Percentiles rank a stretch among this genome's conserved stretches.
Evolutionary conservation across 2,888 invertebrate genomes (phyloP).

Genomic region (Himalopsyche anomala): DNA sequence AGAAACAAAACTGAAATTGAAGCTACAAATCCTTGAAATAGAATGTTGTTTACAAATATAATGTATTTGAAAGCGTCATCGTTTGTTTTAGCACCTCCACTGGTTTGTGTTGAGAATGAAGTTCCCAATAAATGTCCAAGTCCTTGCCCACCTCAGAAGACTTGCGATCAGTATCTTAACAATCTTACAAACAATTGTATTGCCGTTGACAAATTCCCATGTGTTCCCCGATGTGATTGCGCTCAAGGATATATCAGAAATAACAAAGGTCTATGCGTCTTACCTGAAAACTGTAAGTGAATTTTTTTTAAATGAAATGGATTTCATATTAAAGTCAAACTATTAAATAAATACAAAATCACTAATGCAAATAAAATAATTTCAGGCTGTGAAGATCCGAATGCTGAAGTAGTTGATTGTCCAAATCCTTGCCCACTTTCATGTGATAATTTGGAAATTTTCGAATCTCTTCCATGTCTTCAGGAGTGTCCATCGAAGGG

Average conservation of each 20-base stretch:
- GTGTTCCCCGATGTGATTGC: constrained; percentile 58
- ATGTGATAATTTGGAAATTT: constrained; percentile 51
- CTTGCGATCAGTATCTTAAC: not conserved
- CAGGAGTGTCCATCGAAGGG: not conserved
- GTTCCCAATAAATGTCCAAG: constrained; percentile 34
- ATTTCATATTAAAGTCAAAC: too few species aligned
- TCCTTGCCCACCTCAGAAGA: constrained; percentile 9
- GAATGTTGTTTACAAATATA: too few species aligned
- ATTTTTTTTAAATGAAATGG: not conserved
- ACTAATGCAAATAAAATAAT: not conserved
- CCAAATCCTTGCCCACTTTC: constrained; percentile 57
- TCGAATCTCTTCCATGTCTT: constrained; percentile 17
- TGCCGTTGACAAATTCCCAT: constrained; percentile 20
- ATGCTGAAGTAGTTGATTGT: constrained; percentile 50
- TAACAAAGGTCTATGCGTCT: constrained; percentile 56
- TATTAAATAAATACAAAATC: too few species aligned
- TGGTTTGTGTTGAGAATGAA: not conserved
- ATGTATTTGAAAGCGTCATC: not conserved
- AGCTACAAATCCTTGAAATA: not conserved
- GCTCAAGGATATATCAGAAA: constrained; percentile 56
- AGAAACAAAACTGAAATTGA: too few species aligned
- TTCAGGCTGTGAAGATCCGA: constrained; percentile 56
- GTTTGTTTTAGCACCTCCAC: not conserved
- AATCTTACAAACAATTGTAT: not conserved
- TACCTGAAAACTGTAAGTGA: constrained; percentile 45